Evolutionary conservation across 2,797 vertebrate species (phyloP), one percentile per base, ranked within the genome.

Genomic region (Eurystomus glaucurus): DNA sequence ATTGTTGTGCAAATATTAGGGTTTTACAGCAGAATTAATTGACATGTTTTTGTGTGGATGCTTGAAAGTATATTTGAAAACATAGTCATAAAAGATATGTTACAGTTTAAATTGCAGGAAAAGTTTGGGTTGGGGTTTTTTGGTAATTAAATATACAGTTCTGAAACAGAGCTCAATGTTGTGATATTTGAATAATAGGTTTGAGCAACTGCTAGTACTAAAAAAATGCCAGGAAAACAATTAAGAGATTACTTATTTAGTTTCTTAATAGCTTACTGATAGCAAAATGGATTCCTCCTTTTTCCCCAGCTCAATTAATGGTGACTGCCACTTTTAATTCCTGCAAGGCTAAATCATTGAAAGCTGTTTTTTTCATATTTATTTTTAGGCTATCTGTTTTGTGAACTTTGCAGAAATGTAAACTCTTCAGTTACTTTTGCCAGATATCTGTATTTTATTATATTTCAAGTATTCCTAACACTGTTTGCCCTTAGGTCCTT

Each of bases 291-390:
- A 93, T 16, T 37, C 9, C 14, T 28, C 37, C 60, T 72, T 76
- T 72, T 23, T 22, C 4, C 11, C 2, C 45, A 48, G 12, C 5
- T 76, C 1, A 0, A 9, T 65, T 45, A 80, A 26, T 20, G 19
- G 5, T 52, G n/a, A 37, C 35, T 57, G 52, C 8, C 26, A 25
- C 14, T 81, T 92, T 64, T 71, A 23, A 71, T 81, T 79, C 51
- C 14, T 60, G 17, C 37, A 51, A 65, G 8, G 13, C 14, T 76
- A 61, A 64, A 52, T 64, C 15, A 25, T 4, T 78, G n/a, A 61
- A 46, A 18, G 4, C 5, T 31, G 7, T 65, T 79, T 16, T 57
- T 65, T 66, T 68, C 52, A 46, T 1, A 2, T 22, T 11, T 48
- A 10, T 33, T 23, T 69, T 85, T 81, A 52, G 22, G 1, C 13